These are phyloP conservation scores for Orthosia cruda DNA, from an alignment of 2,888 invertebrate genomes.

Conservation along the genomic window DNA sequence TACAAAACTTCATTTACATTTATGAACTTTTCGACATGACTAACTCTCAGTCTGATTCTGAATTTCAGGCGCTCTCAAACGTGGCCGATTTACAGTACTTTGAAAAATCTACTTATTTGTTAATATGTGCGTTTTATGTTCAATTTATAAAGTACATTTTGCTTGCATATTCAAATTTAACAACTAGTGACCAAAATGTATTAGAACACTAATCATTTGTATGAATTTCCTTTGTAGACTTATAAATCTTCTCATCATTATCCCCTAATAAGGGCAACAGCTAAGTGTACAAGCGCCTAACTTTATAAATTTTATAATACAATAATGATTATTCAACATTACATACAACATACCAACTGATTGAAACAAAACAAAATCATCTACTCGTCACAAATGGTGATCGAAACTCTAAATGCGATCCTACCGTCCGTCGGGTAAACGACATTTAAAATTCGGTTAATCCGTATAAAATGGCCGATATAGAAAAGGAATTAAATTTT, in stretches of 20 bases:
- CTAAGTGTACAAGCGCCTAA: slow-evolving; percentile 81
- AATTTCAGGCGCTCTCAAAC: slow-evolving; percentile 59
- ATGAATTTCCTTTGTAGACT: slow-evolving; percentile 68
- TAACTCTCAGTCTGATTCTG: slow-evolving; percentile 45
- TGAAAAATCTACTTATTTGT: slow-evolving; percentile 81
- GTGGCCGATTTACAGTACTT: slow-evolving; percentile 71
- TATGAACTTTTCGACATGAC: slow-evolving; percentile 64
- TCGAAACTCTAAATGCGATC: slow-evolving; percentile 82
- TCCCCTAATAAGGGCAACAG: slow-evolving; percentile 77
- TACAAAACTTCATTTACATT: slow-evolving; percentile 68
- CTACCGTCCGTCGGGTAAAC: slow-evolving; percentile 83
- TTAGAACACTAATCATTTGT: slow-evolving; percentile 60
- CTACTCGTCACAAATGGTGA: slow-evolving; percentile 79
- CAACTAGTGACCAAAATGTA: slow-evolving; percentile 79
- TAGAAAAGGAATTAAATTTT: slow-evolving; percentile 82
- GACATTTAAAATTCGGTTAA: slow-evolving; percentile 85
- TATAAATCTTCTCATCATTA: slow-evolving; percentile 62
- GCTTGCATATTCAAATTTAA: slow-evolving; percentile 77
- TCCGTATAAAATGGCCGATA: slow-evolving; percentile 88
- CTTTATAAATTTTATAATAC: slow-evolving; percentile 77
- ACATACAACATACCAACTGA: slow-evolving; percentile 81
- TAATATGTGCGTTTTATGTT: slow-evolving; percentile 86
- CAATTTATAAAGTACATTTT: slow-evolving; percentile 85
- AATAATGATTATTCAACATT: slow-evolving; percentile 80
- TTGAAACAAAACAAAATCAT: slow-evolving; percentile 81